phyloP scores from a whole-genome alignment of 2,888 invertebrate species.

The Hylaea fasciaria region DNA sequence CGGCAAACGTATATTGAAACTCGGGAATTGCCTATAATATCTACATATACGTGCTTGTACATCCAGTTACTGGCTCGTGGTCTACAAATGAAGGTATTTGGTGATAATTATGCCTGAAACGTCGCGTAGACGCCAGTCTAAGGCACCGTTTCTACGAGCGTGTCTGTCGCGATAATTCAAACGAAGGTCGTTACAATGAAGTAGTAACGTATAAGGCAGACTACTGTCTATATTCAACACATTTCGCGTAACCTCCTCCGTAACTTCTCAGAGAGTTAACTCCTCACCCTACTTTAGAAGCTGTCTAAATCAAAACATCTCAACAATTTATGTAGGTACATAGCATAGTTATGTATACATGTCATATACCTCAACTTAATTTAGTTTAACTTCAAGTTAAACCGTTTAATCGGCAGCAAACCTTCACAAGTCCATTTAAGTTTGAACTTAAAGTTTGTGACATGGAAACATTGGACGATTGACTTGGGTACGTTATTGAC shows the following conservation, averaged over 20 bases:
- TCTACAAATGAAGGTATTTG: too few relatives aligned
- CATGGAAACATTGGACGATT: conserved; percentile 50
- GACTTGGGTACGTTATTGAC: conserved; percentile 41
- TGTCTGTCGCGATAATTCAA: too few relatives aligned
- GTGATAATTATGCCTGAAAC: too few relatives aligned
- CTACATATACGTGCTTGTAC: background rate
- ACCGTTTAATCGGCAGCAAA: conserved; percentile 58
- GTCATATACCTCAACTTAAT: conserved; percentile 50
- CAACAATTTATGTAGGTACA: conserved; percentile 14
- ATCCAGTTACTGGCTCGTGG: background rate
- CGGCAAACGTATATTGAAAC: conserved; percentile 41
- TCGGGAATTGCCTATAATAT: conserved; percentile 2
- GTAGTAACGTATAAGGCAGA: too few relatives aligned
- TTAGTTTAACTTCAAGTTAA: conserved; percentile 43
- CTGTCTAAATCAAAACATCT: conserved; percentile 21
- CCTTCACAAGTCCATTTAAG: conserved; percentile 60
- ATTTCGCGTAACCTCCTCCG: too few relatives aligned
- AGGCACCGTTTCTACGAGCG: too few relatives aligned
- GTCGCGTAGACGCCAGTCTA: too few relatives aligned
- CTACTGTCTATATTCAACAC: too few relatives aligned
- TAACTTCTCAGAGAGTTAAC: too few relatives aligned
- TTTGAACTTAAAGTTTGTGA: conserved; percentile 54
- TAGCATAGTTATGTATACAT: conserved; percentile 16
- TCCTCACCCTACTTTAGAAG: too few relatives aligned
- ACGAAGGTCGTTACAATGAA: too few relatives aligned